Evolutionary conservation across 2,888 invertebrate species (phyloP).

Genomic region (Melanophora roralis): DNA sequence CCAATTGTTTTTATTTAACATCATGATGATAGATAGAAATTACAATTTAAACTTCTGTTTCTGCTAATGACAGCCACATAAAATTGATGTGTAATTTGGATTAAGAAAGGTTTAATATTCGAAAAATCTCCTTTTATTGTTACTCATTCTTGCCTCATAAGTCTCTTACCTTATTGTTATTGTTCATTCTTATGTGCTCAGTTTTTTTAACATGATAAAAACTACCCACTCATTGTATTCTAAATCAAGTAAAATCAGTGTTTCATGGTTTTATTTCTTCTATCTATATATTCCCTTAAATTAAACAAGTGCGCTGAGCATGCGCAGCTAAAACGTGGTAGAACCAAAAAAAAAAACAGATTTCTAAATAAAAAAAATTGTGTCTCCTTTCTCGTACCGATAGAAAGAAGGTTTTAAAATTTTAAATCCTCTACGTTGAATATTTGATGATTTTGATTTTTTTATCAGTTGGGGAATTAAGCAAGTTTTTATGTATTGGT

Average conservation of each 20-base stretch:
- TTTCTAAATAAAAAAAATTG: constrained; percentile 31
- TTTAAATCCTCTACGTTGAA: background rate
- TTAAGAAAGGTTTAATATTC: constrained; percentile 21
- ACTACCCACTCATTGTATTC: constrained; percentile 16
- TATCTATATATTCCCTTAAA: background rate
- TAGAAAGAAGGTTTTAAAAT: no score
- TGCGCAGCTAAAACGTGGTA: constrained; percentile 32
- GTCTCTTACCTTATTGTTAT: background rate
- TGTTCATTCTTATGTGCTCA: background rate
- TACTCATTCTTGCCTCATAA: no score
- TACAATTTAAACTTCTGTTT: background rate
- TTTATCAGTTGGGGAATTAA: constrained; percentile 7
- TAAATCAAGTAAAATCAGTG: background rate
- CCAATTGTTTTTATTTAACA: no score
- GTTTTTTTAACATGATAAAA: constrained; percentile 29
- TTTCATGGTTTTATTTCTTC: background rate
- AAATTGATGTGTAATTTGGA: constrained; percentile 32
- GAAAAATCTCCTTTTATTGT: constrained; percentile 15
- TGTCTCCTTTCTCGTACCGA: constrained; percentile 33
- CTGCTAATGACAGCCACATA: background rate
- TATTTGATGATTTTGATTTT: background rate
- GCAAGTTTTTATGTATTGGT: background rate
- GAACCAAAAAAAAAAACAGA: background rate
- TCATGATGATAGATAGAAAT: background rate
- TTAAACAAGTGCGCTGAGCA: constrained; percentile 55